Percentiles rank a stretch among this genome's conserved stretches.
Conservation (phyloP, 2,797 vertebrate genomes). For the Acropternis orthonyx region DNA sequence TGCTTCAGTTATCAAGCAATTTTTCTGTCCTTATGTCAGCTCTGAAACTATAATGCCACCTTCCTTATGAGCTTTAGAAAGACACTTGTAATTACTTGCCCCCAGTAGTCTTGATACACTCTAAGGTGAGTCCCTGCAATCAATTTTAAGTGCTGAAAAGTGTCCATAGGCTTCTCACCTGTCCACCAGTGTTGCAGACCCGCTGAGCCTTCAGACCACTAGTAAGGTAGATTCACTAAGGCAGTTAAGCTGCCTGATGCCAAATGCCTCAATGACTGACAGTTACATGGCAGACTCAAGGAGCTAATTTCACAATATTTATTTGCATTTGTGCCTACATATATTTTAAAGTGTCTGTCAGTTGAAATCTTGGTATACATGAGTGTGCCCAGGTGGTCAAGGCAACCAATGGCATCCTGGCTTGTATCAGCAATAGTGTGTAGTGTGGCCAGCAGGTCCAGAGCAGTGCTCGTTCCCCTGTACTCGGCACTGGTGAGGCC, state of each 20-base stretch:
- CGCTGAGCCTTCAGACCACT: background rate
- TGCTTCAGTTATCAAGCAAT: background rate
- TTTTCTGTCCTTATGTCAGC: background rate
- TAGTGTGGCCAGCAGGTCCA: fast-evolving
- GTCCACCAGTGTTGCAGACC: background rate
- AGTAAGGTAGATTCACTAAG: background rate
- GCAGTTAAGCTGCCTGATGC: background rate
- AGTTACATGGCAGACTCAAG: background rate
- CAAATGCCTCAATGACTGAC: background rate
- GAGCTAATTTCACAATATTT: background rate
- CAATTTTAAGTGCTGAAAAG: background rate
- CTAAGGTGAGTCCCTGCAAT: background rate
- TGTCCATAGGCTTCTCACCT: background rate
- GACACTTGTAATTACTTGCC: background rate
- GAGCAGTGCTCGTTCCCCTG: fast-evolving
- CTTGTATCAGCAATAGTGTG: fast-evolving
- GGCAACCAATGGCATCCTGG: background rate
- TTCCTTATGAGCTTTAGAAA: background rate
- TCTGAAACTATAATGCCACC: background rate
- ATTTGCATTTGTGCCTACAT: background rate
- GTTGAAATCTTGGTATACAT: background rate
- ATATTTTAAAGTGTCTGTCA: background rate
- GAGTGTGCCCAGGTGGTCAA: background rate
- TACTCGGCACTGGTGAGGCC: fast-evolving
- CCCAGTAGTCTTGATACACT: background rate